These are phyloP conservation scores for Cephalopholis sonnerati DNA, from an alignment of 2,113 vertebrate genomes.

Conservation along the genomic window DNA sequence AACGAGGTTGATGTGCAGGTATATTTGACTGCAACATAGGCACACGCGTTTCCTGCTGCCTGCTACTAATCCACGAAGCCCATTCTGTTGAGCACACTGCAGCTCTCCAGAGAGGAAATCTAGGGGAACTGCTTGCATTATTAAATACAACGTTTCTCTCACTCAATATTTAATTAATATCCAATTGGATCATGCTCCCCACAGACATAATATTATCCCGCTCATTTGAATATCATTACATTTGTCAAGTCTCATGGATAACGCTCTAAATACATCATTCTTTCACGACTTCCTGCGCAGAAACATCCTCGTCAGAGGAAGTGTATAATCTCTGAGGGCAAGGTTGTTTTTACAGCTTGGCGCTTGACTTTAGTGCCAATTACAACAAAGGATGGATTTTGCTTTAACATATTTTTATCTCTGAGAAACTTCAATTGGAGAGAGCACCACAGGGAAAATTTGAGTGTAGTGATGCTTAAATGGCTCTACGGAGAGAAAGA, in stretches of 20 bases:
- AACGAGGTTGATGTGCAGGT: slow-evolving; percentile 16
- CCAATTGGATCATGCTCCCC: slow-evolving; percentile 81
- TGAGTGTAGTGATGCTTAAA: slow-evolving; percentile 26
- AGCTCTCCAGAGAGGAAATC: slow-evolving; percentile 76
- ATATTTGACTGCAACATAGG: slow-evolving; percentile 2
- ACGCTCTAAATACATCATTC: slow-evolving; percentile 75
- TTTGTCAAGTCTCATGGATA: slow-evolving; percentile 80
- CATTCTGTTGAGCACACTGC: slow-evolving; percentile 63
- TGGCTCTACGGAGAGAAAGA: slow-evolving; percentile 20
- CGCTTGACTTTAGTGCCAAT: slow-evolving; percentile 60
- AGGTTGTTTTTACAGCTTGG: slow-evolving; percentile 62
- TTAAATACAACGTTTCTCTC: slow-evolving; percentile 81
- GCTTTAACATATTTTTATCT: slow-evolving; percentile 52
- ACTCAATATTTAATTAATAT: slow-evolving; percentile 86
- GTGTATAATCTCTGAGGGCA: slow-evolving; percentile 63
- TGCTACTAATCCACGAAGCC: slow-evolving; percentile 51
- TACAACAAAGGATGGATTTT: slow-evolving; percentile 59
- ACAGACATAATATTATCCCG: slow-evolving; percentile 83
- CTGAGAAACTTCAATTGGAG: slow-evolving; percentile 26
- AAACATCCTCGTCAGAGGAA: slow-evolving; percentile 61
- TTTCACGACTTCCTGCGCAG: slow-evolving; percentile 72
- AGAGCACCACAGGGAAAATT: slow-evolving; percentile 23
- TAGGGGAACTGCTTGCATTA: slow-evolving; percentile 81
- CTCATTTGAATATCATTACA: slow-evolving; percentile 85
- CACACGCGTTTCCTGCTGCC: slow-evolving; percentile 31